Evolutionary conservation across 2,888 invertebrate species (phyloP).

Genomic region (Xestia ashworthii): DNA sequence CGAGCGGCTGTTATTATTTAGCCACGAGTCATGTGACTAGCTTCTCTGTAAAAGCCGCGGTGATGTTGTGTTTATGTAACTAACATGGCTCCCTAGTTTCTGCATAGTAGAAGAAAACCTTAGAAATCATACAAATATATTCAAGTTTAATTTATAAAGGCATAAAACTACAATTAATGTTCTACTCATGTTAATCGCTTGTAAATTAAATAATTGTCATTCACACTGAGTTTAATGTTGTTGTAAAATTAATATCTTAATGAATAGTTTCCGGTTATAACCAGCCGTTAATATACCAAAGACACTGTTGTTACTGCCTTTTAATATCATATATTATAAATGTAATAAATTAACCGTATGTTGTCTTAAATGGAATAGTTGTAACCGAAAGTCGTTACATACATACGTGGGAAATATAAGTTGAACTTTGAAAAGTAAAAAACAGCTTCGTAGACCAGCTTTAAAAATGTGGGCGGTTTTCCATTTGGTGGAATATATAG

Average conservation of each 20-base stretch:
- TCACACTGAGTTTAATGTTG: not conserved
- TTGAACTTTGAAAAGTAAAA: no score
- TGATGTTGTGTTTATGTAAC: not conserved
- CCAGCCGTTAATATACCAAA: not conserved
- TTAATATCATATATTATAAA: no score
- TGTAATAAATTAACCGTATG: no score
- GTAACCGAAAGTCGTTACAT: no score
- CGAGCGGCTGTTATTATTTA: no score
- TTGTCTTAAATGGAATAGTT: no score
- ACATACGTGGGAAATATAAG: no score
- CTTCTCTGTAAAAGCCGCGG: not conserved
- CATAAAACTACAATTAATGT: not conserved
- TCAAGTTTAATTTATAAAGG: not conserved
- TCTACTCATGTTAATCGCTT: slow-evolving; percentile 6
- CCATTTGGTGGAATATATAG: no score
- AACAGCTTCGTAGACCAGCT: no score
- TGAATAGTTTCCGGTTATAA: slow-evolving; percentile 7
- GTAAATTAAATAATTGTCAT: slow-evolving; percentile 7
- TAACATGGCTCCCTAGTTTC: not conserved
- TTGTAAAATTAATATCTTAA: not conserved
- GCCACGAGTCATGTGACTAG: no score
- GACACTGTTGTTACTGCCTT: not conserved
- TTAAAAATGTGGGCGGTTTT: no score
- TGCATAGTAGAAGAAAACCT: not conserved
- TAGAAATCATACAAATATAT: not conserved